Evolutionary conservation across 2,888 invertebrate genomes (phyloP), one percentile per base, ranked within the genome.

Genomic region (Patella caerulea): DNA sequence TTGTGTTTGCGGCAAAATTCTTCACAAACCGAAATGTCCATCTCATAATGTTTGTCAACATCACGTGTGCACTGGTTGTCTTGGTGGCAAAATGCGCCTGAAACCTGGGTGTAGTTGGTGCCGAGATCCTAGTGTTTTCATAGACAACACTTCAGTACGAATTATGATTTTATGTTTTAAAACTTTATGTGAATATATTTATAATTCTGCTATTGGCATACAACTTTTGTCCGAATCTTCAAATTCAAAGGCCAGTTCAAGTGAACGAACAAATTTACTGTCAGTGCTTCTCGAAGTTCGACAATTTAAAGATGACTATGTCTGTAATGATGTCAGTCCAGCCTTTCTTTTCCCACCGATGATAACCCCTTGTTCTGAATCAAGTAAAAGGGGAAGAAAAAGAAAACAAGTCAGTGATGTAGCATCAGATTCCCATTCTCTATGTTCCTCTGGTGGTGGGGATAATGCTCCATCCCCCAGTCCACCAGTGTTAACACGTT

Each of bases 141-240:
- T 94, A 75, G 96, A 96, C 91, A 97, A 97, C 91, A 94, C 95
- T 82, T 95, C 96, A 86, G 92, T 97, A 87, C 94, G 96, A 75
- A 95, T 96, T 86, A 93, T 97, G 71, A 92, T 97, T 78, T 95
- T 96, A 91, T 97, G 97, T 92, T 97, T 97, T 90, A 96, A 96
- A 92, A 95, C 96, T 89, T 93, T 97, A 81, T 97, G 97, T 93
- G 94, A 95, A 89, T 96, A 96, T 92, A 93, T 97, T 87, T 94
- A 95, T n/a, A 79, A 79, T 56, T 87, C 88, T 2, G 81, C 81
- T 11, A 81, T 89, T 24, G 86, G 87, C 7, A 69, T 74, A 17
- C 83, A 85, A 45, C 78, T 89, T 52, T 71, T 69, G 54, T 79
- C 78, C 71, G 71, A 71, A 34, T 74, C 73, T n/a, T 56, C 81